Conservation (phyloP, 2,113 vertebrate genomes). For the Thamnophis sirtalis region DNA sequence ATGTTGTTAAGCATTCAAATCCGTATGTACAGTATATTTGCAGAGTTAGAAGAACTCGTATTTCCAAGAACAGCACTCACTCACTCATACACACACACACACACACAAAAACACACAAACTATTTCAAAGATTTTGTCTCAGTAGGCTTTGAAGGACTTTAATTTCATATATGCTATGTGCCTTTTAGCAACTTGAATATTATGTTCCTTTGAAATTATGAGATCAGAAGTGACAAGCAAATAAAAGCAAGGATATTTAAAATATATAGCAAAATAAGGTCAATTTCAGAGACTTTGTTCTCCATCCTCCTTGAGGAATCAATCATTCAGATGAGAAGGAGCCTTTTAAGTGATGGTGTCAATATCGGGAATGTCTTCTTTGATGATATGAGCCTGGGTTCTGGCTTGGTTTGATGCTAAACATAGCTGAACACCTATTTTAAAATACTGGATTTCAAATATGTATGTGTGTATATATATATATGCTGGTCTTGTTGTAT, state of each 20-base stretch:
- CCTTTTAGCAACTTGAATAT: neutral
- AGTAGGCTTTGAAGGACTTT: neutral
- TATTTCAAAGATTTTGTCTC: slow-evolving; percentile 2
- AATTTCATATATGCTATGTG: neutral
- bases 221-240: slow-evolving; percentile 10
- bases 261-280: slow-evolving; percentile 9
- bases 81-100: neutral
- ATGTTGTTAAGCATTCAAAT: slow-evolving; percentile 38
- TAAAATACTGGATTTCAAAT: neutral
- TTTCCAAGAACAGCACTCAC: neutral
- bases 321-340: neutral
- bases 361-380: neutral
- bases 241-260: neutral
- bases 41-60: neutral
- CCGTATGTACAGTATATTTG: slow-evolving; percentile 27
- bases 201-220: neutral
- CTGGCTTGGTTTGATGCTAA: neutral
- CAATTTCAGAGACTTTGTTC: neutral
- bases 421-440: neutral
- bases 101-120: neutral
- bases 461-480: neutral
- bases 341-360: neutral
- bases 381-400: neutral
- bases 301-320: neutral
- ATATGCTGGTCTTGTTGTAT: too few species aligned